A percentile compares a stretch with the other conserved stretches of the same genome.
Conservation (phyloP, 2,888 invertebrate species). For the Diabrotica balteata region DNA sequence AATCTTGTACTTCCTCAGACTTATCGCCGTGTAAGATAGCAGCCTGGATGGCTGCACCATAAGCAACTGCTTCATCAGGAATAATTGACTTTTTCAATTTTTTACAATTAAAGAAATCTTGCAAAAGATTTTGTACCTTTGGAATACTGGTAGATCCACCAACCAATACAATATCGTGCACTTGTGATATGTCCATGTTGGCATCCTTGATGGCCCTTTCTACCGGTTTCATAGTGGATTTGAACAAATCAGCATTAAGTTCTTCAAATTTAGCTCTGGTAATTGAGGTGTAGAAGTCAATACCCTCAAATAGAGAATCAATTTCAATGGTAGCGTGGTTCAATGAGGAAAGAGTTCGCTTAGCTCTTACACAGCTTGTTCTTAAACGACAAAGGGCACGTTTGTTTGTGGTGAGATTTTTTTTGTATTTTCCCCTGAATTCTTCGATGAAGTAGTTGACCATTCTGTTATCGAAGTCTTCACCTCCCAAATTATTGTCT, state of each 20-base stretch:
- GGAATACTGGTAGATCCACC: slow-evolving; percentile 97
- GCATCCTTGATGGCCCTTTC: slow-evolving; percentile 96
- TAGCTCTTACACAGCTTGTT: slow-evolving; percentile 86
- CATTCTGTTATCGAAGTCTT: slow-evolving; percentile 92
- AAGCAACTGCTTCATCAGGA: slow-evolving; percentile 97
- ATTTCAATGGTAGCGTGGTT: slow-evolving; percentile 95
- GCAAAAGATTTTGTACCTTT: slow-evolving; percentile 92
- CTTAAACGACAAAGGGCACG: slow-evolving; percentile 88
- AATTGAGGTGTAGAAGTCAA: slow-evolving; percentile 95
- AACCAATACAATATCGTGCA: slow-evolving; percentile 92
- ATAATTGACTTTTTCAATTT: slow-evolving; percentile 96
- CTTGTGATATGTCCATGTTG: slow-evolving; percentile 91
- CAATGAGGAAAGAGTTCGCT: slow-evolving; percentile 84
- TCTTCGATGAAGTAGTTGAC: slow-evolving; percentile 89
- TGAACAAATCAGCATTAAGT: slow-evolving; percentile 93
- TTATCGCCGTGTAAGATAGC: slow-evolving; percentile 93
- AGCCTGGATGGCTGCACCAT: slow-evolving; percentile 95
- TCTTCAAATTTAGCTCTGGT: slow-evolving; percentile 97
- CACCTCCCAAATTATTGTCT: slow-evolving; percentile 90
- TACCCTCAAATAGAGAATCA: slow-evolving; percentile 92
- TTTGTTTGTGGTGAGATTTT: slow-evolving; percentile 86
- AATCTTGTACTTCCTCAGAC: slow-evolving; percentile 87
- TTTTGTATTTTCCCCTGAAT: slow-evolving; percentile 92
- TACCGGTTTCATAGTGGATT: slow-evolving; percentile 94
- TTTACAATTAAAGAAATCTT: slow-evolving; percentile 95